Conservation (phyloP, 2,113 vertebrate genomes). For the Daphoenositta chrysoptera region DNA sequence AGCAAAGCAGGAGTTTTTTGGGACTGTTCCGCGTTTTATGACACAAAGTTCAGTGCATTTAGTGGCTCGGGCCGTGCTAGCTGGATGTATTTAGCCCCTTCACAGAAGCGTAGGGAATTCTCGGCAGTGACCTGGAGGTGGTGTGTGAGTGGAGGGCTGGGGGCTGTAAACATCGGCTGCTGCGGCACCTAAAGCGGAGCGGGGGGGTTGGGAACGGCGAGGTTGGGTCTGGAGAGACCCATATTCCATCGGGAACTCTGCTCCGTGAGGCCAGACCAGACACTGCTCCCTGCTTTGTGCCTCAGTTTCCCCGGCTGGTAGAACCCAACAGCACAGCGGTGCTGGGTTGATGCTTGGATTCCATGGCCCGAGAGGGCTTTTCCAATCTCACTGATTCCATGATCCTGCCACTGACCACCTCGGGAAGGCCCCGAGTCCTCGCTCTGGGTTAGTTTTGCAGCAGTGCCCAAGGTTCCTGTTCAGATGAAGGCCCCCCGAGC, state of each 20-base stretch:
- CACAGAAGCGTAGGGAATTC: neutral
- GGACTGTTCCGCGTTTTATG: neutral
- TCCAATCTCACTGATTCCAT: neutral
- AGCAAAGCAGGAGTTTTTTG: neutral
- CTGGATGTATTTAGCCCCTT: neutral
- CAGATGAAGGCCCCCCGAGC: neutral
- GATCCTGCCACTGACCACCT: neutral
- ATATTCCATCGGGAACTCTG: neutral
- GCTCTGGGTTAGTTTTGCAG: neutral
- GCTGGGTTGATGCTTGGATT: too few species aligned
- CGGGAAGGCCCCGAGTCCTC: rapidly evolving
- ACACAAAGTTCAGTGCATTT: neutral
- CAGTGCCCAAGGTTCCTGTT: rapidly evolving
- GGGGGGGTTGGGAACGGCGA: neutral
- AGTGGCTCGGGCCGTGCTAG: neutral
- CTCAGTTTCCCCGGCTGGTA: neutral
- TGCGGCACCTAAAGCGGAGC: neutral
- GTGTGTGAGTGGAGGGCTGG: neutral
- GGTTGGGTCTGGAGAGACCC: neutral
- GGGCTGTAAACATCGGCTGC: neutral
- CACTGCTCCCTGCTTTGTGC: neutral
- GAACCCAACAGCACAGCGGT: too few species aligned
- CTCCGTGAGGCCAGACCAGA: too few species aligned
- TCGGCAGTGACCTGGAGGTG: neutral
- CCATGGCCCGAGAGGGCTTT: neutral